Evolutionary conservation across 2,888 invertebrate species (phyloP).

Genomic region (Pyrocoelia pectoralis): DNA sequence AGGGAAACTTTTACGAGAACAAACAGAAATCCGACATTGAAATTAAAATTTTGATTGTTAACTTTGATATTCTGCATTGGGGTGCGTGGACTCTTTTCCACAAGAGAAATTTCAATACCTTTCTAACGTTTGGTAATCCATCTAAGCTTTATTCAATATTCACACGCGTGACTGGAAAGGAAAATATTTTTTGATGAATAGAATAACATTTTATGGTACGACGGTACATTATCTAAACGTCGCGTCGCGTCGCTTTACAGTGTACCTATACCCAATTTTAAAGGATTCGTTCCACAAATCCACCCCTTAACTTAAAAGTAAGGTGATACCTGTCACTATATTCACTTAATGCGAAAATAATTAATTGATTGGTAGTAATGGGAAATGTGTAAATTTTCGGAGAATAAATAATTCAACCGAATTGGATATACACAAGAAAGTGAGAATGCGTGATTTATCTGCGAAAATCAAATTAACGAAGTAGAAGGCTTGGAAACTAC

Average conservation of each 20-base stretch:
- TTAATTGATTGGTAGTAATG: no score
- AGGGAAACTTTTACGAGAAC: no score
- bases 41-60: no score
- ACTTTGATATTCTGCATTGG: no score
- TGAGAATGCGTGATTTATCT: conserved; percentile 1
- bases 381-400: no score
- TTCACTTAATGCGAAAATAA: no score
- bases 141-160: conserved; percentile 23
- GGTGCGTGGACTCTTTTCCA: conserved; percentile 13
- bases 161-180: conserved; percentile 1
- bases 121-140: conserved; percentile 16
- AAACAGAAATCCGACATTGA: no score
- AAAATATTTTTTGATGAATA: background rate
- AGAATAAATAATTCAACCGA: no score
- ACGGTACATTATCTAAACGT: background rate
- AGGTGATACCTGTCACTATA: no score
- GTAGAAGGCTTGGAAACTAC: background rate
- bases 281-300: background rate
- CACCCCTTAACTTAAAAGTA: no score
- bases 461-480: background rate
- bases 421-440: no score
- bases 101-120: conserved; percentile 7
- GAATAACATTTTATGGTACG: background rate
- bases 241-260: background rate
- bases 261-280: background rate